These are phyloP conservation scores for Cactoblastis cactorum DNA, from an alignment of 2,888 invertebrate species.

Conservation along the genomic window DNA sequence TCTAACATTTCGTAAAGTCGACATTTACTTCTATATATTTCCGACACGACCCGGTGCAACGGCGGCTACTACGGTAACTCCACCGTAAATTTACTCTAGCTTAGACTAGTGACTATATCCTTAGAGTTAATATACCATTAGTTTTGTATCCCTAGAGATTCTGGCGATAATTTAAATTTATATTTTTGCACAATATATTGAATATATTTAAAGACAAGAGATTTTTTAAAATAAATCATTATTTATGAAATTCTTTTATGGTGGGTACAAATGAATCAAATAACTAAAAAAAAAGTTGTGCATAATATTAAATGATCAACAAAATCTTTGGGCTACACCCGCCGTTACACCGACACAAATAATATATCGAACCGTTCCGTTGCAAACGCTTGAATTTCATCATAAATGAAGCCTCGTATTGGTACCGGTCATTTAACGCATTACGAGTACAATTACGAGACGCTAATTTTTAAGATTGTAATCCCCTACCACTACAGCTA, in stretches of 20 bases:
- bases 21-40: slow-evolving; percentile 14
- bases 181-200: not conserved
- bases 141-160: not conserved
- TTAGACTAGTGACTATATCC: slow-evolving; percentile 12
- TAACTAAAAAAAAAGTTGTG: not conserved
- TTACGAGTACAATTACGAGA: not conserved
- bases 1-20: slow-evolving; percentile 4
- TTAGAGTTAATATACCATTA: slow-evolving; percentile 2
- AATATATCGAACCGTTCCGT: not conserved
- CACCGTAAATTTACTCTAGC: not conserved
- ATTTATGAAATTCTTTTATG: not conserved
- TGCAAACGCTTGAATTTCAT: not conserved
- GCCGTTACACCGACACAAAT: slow-evolving; percentile 6
- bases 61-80: slow-evolving; percentile 5
- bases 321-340: not conserved
- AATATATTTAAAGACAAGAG: not conserved
- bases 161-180: not conserved
- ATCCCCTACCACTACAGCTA: too few species aligned
- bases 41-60: not conserved
- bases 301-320: not conserved
- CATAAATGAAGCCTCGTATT: not conserved
- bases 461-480: too few species aligned
- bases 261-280: too few species aligned
- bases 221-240: not conserved
- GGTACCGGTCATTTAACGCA: not conserved